Evolutionary conservation across 2,113 vertebrate species (phyloP), one percentile per base, ranked within the genome.

Genomic region (Mustelus asterias): DNA sequence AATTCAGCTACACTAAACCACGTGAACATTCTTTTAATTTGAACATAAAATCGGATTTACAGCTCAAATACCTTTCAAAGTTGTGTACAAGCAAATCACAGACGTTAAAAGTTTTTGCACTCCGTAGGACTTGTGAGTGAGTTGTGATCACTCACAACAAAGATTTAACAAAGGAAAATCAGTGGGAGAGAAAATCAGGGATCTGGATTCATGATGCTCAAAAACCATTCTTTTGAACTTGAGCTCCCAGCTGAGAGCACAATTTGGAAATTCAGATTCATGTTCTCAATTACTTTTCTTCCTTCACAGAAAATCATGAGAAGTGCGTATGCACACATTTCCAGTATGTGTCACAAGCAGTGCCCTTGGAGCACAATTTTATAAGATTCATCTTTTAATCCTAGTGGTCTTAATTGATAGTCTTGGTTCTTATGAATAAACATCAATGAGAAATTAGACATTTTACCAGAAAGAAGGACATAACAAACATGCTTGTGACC

Each of bases 351-450:
- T 14, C 14, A 63, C 63, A 9, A 63, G 11, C 14, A 14, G 11
- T 63, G 63, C 63, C 11, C 48, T 63, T 63, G 63, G 63, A 63
- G 1, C 63, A 63, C 14, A 63, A 63, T 13, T 63, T 63, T 54
- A 63, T 63, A 63, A 63, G 63, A 63, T 63, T 63, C 63, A 63
- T 13, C 29, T 80, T 80, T 80, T 33, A 80, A 80, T 80, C 76
- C 76, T n/a, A n/a, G 33, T 11, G 4, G 76, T 37, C n/a, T 9
- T n/a, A 80, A n/a, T 80, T 13, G 26, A n/a, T 29, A 76, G 33
- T 37, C 76, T n/a, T 80, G 76, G 76, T n/a, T 80, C 76, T 80
- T n/a, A 80, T 80, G 76, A 80, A 80, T 80, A 80, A 80, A 80
- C n/a, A 29, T 33, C 76, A 80, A n/a, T 54, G 48, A 54, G 48